Conservation (phyloP, 2,888 invertebrate genomes). For the Andrena bucephala region DNA sequence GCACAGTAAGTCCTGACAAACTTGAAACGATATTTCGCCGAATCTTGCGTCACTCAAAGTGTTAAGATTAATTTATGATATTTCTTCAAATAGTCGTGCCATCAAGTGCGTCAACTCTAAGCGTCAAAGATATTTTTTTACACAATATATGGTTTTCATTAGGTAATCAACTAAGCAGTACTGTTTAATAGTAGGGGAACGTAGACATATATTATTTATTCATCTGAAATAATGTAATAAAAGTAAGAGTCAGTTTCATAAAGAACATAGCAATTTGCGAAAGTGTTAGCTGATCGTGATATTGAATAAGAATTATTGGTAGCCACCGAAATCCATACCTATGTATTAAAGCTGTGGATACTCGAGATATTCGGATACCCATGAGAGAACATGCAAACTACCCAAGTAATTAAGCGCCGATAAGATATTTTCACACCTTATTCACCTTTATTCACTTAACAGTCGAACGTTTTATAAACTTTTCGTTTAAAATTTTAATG, state of each 20-base stretch:
- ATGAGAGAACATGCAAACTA: neutral
- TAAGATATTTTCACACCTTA: no score
- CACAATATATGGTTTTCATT: constrained; percentile 42
- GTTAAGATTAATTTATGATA: constrained; percentile 40
- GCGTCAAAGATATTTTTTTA: constrained; percentile 49
- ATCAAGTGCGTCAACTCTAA: constrained; percentile 63
- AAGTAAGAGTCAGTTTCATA: constrained; percentile 39
- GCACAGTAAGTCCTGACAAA: no score
- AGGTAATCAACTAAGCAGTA: constrained; percentile 29
- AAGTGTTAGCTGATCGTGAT: constrained; percentile 21
- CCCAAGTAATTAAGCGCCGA: neutral
- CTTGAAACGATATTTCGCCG: no score
- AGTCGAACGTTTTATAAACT: no score
- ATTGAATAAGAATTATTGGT: neutral
- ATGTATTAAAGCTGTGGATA: neutral
- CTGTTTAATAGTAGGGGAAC: constrained; percentile 39
- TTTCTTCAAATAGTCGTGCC: constrained; percentile 52
- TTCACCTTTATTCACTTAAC: no score
- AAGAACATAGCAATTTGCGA: constrained; percentile 12
- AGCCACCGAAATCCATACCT: neutral
- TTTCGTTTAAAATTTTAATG: no score
- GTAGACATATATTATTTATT: constrained; percentile 57
- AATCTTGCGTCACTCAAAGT: no score
- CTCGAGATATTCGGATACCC: neutral
- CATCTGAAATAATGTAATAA: constrained; percentile 30